Percentiles rank a stretch among this genome's conserved stretches.
Conservation (phyloP, 2,797 vertebrate species). For the Sebastes wilsoni region DNA sequence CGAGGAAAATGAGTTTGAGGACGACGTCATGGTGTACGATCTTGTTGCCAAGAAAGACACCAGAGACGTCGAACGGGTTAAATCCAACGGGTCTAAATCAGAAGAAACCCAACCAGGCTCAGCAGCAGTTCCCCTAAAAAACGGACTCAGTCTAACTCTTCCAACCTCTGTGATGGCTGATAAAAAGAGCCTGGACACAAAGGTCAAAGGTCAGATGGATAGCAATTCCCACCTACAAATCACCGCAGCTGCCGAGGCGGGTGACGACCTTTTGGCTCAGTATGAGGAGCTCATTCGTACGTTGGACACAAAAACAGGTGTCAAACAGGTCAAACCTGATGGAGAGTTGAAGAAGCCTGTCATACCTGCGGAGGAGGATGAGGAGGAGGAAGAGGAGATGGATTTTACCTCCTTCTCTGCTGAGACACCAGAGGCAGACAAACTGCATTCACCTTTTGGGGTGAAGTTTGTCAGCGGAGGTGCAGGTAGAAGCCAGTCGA, state of each 20-base stretch:
- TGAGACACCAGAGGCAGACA: conserved; percentile 87
- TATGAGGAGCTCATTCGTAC: conserved; percentile 92
- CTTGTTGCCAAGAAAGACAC: conserved; percentile 91
- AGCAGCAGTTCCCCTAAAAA: conserved; percentile 48
- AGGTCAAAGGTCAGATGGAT: conserved; percentile 46
- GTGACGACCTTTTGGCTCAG: conserved; percentile 88
- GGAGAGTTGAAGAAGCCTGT: conserved; percentile 64
- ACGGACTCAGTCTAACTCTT: conserved; percentile 66
- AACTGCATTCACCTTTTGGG: conserved; percentile 81
- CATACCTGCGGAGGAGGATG: conserved; percentile 71
- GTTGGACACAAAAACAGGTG: conserved; percentile 77
- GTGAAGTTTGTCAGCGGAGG: conserved; percentile 69
- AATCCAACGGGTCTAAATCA: background rate
- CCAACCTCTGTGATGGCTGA: conserved; percentile 54
- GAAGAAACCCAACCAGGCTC: conserved; percentile 20
- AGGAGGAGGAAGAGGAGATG: conserved; percentile 83
- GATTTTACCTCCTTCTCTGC: conserved; percentile 88
- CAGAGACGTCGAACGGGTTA: conserved; percentile 55
- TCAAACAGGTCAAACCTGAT: conserved; percentile 64
- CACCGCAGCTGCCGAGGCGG: conserved; percentile 44
- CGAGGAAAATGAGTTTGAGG: conserved; percentile 96
- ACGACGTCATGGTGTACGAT: conserved; percentile 94
- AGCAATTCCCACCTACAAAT: conserved; percentile 60
- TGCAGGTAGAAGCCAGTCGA: conserved; percentile 68
- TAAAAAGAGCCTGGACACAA: conserved; percentile 42